Evolutionary conservation across 1,140 invertebrate species (phyloP).

Genomic region (Diabrotica undecimpunctata): DNA sequence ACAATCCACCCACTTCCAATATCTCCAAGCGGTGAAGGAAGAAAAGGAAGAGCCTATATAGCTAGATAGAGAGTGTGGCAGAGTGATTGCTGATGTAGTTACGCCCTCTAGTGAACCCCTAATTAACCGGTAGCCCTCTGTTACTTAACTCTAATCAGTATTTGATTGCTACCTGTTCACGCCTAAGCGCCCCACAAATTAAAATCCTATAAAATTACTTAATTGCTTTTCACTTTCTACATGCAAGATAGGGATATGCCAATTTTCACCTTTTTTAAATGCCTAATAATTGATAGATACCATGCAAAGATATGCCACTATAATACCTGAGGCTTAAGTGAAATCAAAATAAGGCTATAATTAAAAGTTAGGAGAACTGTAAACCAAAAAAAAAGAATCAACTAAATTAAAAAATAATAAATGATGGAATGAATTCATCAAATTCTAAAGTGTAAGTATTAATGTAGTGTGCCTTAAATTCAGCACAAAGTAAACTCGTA

Average conservation of each 20-base stretch:
- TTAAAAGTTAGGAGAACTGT: too few relatives aligned
- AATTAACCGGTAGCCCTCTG: constrained; percentile 22
- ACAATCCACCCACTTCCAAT: not conserved
- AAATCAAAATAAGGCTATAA: too few relatives aligned
- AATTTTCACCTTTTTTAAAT: constrained; percentile 1
- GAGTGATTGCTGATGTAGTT: constrained; percentile 23
- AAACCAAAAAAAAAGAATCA: too few relatives aligned
- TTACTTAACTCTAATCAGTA: constrained; percentile 23
- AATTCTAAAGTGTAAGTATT: too few relatives aligned
- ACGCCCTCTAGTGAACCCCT: constrained; percentile 20
- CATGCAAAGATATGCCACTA: too few relatives aligned
- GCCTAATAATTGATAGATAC: too few relatives aligned
- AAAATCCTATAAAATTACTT: constrained; percentile 33
- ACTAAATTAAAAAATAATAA: too few relatives aligned
- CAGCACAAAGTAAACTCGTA: too few relatives aligned
- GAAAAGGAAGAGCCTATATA: not conserved
- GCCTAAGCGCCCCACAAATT: constrained; percentile 32
- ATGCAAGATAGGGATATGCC: not conserved
- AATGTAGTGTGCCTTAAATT: too few relatives aligned
- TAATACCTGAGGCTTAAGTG: too few relatives aligned
- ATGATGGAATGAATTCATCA: too few relatives aligned
- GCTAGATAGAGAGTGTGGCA: constrained; percentile 1
- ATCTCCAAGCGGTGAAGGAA: not conserved
- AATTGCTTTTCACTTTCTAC: constrained; percentile 22
- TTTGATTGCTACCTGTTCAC: constrained; percentile 25